Evolutionary conservation across 2,797 vertebrate species (phyloP).

Genomic region (Sylvia borin): DNA sequence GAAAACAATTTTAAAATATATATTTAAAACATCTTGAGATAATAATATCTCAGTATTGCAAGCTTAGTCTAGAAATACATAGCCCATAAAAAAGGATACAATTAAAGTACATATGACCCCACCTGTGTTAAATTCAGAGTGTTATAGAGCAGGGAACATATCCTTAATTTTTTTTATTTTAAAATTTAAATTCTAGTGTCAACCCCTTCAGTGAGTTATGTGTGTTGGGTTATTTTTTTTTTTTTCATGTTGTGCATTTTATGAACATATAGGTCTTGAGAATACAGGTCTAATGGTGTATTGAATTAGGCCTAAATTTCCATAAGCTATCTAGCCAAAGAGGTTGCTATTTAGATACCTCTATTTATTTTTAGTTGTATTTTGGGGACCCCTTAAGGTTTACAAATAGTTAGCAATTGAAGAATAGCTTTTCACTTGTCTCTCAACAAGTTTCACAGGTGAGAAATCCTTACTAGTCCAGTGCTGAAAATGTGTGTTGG

Average conservation of each 20-base stretch:
- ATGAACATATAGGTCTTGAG: not conserved
- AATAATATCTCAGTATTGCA: not conserved
- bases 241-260: not conserved
- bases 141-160: not conserved
- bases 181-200: not conserved
- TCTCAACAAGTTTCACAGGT: not conserved
- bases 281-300: not conserved
- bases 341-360: fast-evolving
- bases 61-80: not conserved
- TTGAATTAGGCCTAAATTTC: not conserved
- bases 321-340: not conserved
- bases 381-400: fast-evolving
- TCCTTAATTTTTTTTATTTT: not conserved
- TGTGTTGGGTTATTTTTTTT: not conserved
- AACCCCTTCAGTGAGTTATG: not conserved
- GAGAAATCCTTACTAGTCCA: not conserved
- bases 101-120: not conserved
- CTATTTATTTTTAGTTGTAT: not conserved
- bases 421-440: not conserved
- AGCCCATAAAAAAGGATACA: not conserved
- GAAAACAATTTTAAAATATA: not conserved
- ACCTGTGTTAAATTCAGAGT: not conserved
- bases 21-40: not conserved
- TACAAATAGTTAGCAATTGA: not conserved
- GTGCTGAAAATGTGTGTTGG: not conserved